Percentiles rank a stretch among this genome's conserved stretches.
These are phyloP conservation scores for Limenitis camilla DNA, from an alignment of 2,888 invertebrate genomes.

Conservation along the genomic window DNA sequence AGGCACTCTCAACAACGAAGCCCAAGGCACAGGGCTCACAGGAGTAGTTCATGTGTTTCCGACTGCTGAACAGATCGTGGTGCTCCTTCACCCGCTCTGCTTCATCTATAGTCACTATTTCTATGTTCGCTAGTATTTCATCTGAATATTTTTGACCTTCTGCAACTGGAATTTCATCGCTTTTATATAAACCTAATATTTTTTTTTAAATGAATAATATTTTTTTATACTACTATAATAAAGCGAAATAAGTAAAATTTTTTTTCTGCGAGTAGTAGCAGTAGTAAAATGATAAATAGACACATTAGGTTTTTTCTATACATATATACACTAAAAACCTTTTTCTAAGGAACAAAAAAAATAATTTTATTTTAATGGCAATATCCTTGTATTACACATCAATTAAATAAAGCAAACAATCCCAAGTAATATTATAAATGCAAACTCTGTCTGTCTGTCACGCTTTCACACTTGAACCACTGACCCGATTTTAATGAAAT, in stretches of 20 bases:
- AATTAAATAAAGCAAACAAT: no score
- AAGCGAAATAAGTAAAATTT: neutral
- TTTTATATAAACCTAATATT: neutral
- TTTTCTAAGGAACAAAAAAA: no score
- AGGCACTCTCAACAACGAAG: constrained; percentile 39
- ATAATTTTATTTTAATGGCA: no score
- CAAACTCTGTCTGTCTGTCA: no score
- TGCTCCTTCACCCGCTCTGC: constrained; percentile 34
- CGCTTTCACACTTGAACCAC: no score
- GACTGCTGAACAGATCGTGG: constrained; percentile 23
- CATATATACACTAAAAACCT: no score
- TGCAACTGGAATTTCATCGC: constrained; percentile 4
- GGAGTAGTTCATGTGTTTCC: constrained; percentile 35
- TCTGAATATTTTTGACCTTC: constrained; percentile 28
- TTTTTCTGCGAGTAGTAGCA: neutral
- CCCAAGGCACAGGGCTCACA: constrained; percentile 40
- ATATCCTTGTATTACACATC: no score
- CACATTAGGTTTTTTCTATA: no score
- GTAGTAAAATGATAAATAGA: neutral
- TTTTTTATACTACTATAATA: neutral
- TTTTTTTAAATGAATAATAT: neutral
- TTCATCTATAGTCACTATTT: constrained; percentile 42
- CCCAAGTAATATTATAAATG: no score
- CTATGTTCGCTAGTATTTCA: constrained; percentile 36
- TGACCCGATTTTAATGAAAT: no score